These are phyloP conservation scores for Plagiodera versicolora DNA, from an alignment of 2,888 invertebrate genomes.

Conservation along the genomic window DNA sequence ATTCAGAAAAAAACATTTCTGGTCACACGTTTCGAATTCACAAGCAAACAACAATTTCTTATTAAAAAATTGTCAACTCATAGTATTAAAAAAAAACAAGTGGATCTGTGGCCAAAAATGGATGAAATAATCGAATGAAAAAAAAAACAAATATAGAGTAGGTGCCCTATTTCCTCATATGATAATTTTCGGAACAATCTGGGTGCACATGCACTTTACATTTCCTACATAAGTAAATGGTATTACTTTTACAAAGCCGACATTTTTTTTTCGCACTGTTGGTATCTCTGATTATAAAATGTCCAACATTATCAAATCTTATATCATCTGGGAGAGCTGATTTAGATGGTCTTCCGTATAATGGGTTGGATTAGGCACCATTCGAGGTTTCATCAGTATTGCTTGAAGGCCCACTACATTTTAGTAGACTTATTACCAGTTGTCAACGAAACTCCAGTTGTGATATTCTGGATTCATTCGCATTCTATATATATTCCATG, in stretches of 20 bases:
- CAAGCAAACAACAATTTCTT: neutral
- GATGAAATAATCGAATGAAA: too few relatives aligned
- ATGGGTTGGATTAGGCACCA: slow-evolving; percentile 8
- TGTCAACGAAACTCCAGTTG: slow-evolving; percentile 12
- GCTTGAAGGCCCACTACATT: slow-evolving; percentile 4
- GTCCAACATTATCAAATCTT: slow-evolving; percentile 13
- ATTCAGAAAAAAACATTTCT: too few relatives aligned
- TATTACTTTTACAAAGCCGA: slow-evolving; percentile 16
- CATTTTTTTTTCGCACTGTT: slow-evolving; percentile 15
- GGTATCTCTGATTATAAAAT: slow-evolving; percentile 13
- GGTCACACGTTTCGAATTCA: too few relatives aligned
- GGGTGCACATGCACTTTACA: slow-evolving; percentile 16
- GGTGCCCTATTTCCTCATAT: slow-evolving; percentile 1
- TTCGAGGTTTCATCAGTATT: slow-evolving; percentile 6
- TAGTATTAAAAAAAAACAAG: slow-evolving; percentile 1
- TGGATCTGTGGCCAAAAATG: too few relatives aligned
- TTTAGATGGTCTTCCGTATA: slow-evolving; percentile 8
- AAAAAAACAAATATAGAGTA: neutral
- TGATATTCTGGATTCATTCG: slow-evolving; percentile 1
- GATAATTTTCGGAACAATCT: slow-evolving; percentile 11
- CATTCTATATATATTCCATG: neutral
- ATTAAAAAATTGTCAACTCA: slow-evolving; percentile 1
- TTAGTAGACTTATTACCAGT: slow-evolving; percentile 5
- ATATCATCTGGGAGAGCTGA: slow-evolving; percentile 3
- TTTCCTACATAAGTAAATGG: slow-evolving; percentile 13